These are phyloP conservation scores for Hoplias malabaricus DNA, from an alignment of 2,113 vertebrate genomes.

Conservation along the genomic window DNA sequence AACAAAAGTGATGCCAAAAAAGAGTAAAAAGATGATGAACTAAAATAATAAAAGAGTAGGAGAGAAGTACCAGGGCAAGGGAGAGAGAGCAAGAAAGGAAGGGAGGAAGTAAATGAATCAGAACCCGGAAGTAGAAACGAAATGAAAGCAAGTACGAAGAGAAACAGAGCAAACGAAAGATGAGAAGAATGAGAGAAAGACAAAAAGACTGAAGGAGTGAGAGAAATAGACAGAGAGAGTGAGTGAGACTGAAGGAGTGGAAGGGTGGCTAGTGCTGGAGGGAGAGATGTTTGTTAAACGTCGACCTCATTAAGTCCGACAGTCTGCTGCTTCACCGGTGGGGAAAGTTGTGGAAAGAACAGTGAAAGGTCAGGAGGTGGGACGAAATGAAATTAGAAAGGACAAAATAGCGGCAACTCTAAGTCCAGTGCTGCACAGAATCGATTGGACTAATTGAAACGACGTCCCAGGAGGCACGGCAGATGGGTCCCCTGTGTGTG, in stretches of 20 bases:
- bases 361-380: slow-evolving; percentile 65
- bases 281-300: slow-evolving; percentile 70
- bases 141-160: slow-evolving; percentile 48
- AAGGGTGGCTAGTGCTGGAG: slow-evolving; percentile 54
- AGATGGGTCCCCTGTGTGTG: slow-evolving; percentile 65
- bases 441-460: slow-evolving; percentile 78
- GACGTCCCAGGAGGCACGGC: slow-evolving; percentile 65
- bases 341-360: slow-evolving; percentile 57
- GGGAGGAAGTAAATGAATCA: not conserved
- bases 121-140: not conserved
- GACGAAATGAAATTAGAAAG: slow-evolving; percentile 68
- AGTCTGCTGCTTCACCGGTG: slow-evolving; percentile 55
- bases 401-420: slow-evolving; percentile 54
- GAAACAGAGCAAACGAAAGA: not conserved
- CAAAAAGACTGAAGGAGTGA: not conserved
- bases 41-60: not conserved
- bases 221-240: not conserved
- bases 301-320: slow-evolving; percentile 72
- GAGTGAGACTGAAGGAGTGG: slow-evolving; percentile 34
- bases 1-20: too few species aligned
- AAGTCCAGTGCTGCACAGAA: slow-evolving; percentile 57
- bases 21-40: too few species aligned
- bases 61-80: not conserved
- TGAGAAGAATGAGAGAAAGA: not conserved
- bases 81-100: not conserved